phyloP scores from a whole-genome alignment of 2,113 vertebrate species.

The Sander vitreus region DNA sequence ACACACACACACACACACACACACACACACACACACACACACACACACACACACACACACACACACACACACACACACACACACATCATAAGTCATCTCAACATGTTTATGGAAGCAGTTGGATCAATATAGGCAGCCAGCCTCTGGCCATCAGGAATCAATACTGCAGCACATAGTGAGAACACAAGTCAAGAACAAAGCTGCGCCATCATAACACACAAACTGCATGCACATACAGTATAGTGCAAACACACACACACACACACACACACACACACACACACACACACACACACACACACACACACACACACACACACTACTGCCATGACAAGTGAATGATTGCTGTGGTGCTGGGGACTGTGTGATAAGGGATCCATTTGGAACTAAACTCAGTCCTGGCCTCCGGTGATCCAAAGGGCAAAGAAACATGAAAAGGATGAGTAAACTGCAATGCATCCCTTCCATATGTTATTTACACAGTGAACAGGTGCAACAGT shows the following conservation, averaged over 20 bases:
- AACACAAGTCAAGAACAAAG: conserved; percentile 70
- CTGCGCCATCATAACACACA: conserved; percentile 17
- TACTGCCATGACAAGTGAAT: conserved; percentile 31
- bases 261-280: conserved; percentile 28
- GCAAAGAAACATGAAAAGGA: conserved; percentile 26
- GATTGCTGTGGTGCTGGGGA: conserved; percentile 38
- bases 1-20: conserved; percentile 13
- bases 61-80: conserved; percentile 19
- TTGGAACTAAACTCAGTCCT: conserved; percentile 41
- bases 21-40: conserved; percentile 36
- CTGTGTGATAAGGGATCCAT: conserved; percentile 58
- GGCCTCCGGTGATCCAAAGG: conserved; percentile 45
- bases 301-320: conserved; percentile 16
- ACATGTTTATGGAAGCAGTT: conserved; percentile 73
- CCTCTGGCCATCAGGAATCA: conserved; percentile 75
- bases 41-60: conserved; percentile 28
- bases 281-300: conserved; percentile 13
- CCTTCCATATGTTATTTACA: conserved; percentile 22
- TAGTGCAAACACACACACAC: conserved; percentile 20
- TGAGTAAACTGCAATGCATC: conserved; percentile 32
- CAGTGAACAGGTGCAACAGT: background rate
- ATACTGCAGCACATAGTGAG: conserved; percentile 68
- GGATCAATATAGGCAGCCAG: conserved; percentile 77
- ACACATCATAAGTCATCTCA: conserved; percentile 70
- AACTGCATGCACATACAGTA: conserved; percentile 9